Evolutionary conservation across 2,113 vertebrate genomes (phyloP).

Genomic region (Sylvicapra grimmia): DNA sequence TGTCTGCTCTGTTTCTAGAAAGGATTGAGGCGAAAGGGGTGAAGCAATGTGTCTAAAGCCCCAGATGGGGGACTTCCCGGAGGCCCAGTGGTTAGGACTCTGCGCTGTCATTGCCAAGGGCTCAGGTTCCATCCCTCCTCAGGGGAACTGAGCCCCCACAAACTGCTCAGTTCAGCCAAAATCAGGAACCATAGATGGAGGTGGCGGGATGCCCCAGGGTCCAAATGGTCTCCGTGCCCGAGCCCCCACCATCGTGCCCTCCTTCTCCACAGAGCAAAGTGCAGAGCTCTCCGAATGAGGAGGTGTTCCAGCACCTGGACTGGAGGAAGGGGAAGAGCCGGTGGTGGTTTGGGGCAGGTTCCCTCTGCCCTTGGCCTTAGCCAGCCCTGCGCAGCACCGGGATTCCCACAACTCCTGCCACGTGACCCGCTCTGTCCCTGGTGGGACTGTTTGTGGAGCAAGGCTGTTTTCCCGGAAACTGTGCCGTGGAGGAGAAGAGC

Average conservation of each 20-base stretch:
- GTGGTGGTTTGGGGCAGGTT: background rate
- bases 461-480: conserved; percentile 24
- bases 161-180: background rate
- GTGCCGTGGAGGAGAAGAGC: rapidly evolving
- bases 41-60: background rate
- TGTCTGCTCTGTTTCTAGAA: background rate
- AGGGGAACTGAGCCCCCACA: background rate
- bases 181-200: background rate
- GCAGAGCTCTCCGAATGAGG: background rate
- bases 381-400: rapidly evolving
- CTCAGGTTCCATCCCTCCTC: background rate
- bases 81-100: background rate
- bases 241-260: background rate
- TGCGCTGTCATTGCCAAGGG: background rate
- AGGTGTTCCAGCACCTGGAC: background rate
- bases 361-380: rapidly evolving
- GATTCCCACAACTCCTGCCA: background rate
- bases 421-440: background rate
- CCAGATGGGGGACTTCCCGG: background rate
- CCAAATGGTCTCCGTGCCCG: rapidly evolving
- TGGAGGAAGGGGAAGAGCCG: too few relatives aligned
- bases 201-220: too few relatives aligned
- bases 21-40: background rate
- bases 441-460: rapidly evolving
- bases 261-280: background rate